Evolutionary conservation across 2,888 invertebrate genomes (phyloP).

Genomic region (Sabatieria punctata): DNA sequence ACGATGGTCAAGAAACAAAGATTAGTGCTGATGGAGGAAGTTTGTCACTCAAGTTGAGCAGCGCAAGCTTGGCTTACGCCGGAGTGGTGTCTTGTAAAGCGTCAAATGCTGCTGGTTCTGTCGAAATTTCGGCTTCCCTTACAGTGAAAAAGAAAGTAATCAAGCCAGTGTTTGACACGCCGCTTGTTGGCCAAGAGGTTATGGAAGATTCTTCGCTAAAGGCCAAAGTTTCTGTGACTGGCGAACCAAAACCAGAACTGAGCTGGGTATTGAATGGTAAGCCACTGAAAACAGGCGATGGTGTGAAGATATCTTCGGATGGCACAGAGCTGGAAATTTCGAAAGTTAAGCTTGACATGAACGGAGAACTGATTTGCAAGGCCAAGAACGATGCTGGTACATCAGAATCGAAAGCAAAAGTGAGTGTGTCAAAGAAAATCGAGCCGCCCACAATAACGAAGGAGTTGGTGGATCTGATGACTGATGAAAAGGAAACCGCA

Average conservation of each 20-base stretch:
- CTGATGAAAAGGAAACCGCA: not conserved
- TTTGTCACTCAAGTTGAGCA: not conserved
- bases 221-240: not conserved
- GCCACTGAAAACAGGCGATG: conserved; percentile 18
- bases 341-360: not conserved
- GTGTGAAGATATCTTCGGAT: conserved; percentile 18
- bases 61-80: not conserved
- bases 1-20: not conserved
- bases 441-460: not conserved
- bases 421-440: conserved; percentile 48
- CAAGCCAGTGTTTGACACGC: conserved; percentile 22
- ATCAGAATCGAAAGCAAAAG: conserved; percentile 50
- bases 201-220: conserved; percentile 60
- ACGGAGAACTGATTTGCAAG: conserved; percentile 2
- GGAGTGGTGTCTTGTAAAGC: not conserved
- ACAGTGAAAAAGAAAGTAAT: conserved; percentile 22
- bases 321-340: not conserved
- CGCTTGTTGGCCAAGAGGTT: conserved; percentile 46
- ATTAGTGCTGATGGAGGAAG: not conserved
- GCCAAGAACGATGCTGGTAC: conserved; percentile 38
- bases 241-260: not conserved
- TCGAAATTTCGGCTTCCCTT: conserved; percentile 1
- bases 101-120: not conserved
- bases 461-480: not conserved
- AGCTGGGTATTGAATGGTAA: conserved; percentile 22